phyloP scores from a whole-genome alignment of 2,888 invertebrate species.

The Anarsia innoxiella region DNA sequence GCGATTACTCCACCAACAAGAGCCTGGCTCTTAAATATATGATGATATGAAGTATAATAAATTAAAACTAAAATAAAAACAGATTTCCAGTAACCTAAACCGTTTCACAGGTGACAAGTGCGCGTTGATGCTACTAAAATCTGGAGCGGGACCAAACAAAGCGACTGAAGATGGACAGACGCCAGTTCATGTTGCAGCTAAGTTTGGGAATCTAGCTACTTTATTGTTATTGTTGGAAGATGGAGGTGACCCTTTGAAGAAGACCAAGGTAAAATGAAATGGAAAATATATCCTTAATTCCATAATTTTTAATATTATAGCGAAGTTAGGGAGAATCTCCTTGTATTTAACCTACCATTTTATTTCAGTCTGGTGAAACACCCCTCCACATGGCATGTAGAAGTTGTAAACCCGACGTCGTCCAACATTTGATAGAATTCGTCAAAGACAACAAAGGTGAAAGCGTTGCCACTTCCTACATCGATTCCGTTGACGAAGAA shows the following conservation, averaged over 20 bases:
- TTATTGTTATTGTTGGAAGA: constrained; percentile 92
- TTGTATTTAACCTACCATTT: no score
- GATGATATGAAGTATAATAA: no score
- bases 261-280: constrained; percentile 94
- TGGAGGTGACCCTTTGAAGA: constrained; percentile 93
- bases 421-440: constrained; percentile 88
- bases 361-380: constrained; percentile 90
- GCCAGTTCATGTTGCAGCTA: constrained; percentile 96
- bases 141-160: constrained; percentile 97
- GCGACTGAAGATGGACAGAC: constrained; percentile 97
- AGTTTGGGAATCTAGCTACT: constrained; percentile 92
- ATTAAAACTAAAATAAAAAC: no score
- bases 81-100: no score
- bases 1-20: no score
- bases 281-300: no score
- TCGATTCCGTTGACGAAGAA: constrained; percentile 91
- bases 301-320: no score
- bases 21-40: no score
- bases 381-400: constrained; percentile 96
- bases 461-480: constrained; percentile 87
- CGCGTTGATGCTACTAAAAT: constrained; percentile 97
- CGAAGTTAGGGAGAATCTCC: no score
- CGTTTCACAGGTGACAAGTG: constrained; percentile 77
- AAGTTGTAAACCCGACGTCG: constrained; percentile 89
- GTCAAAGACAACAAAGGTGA: constrained; percentile 84